phyloP scores from a whole-genome alignment of 2,113 vertebrate genomes.

The Leptocoma aspasia region DNA sequence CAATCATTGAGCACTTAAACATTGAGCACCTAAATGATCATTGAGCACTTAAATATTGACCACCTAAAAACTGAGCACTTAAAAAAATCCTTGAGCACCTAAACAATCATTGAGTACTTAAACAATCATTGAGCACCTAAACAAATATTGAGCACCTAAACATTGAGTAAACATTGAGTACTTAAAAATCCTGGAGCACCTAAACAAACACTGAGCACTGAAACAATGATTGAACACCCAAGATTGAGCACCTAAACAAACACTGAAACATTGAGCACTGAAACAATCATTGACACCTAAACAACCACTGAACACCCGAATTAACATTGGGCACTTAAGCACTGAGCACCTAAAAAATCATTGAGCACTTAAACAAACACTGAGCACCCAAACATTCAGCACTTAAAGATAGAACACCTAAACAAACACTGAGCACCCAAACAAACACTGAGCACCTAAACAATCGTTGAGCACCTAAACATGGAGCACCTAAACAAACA shows the following conservation, averaged over 20 bases:
- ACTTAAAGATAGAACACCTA: background rate
- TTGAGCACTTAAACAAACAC: fast-evolving
- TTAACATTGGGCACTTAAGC: background rate
- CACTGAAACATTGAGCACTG: background rate
- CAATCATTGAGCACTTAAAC: background rate
- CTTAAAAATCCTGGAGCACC: too few species aligned
- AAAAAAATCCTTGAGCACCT: too few species aligned
- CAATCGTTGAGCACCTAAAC: background rate
- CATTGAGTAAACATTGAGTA: too few species aligned
- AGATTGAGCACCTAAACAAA: background rate
- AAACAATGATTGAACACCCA: too few species aligned
- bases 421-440: background rate
- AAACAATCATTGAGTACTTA: background rate
- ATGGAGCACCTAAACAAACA: background rate
- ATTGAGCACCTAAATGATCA: background rate
- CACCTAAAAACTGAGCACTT: background rate
- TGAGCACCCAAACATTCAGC: background rate
- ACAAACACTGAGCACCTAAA: too few species aligned
- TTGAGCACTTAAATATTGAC: too few species aligned
- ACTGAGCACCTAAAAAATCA: background rate
- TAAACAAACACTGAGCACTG: background rate
- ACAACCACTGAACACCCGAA: fast-evolving
- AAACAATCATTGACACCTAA: background rate
- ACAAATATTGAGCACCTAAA: too few species aligned
- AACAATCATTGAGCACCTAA: background rate